Conservation (phyloP, 2,888 invertebrate species). For the Schizotus pectinicornis region DNA sequence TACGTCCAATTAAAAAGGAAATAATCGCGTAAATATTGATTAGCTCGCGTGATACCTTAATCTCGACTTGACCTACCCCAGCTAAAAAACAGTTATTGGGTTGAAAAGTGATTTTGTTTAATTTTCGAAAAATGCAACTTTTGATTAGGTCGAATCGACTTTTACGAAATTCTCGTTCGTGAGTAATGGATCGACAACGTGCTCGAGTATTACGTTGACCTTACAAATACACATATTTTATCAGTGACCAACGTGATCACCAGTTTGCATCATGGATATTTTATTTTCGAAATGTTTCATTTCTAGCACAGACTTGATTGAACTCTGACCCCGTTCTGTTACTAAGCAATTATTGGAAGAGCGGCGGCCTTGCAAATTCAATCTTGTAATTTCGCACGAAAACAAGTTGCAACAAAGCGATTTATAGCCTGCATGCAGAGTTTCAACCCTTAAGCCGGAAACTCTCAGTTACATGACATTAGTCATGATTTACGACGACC, state of each 20-base stretch:
- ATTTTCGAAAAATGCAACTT: background rate
- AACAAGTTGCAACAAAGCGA: no score
- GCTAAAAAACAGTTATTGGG: background rate
- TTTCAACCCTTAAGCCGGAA: no score
- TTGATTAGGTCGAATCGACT: no score
- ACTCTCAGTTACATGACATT: no score
- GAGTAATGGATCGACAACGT: no score
- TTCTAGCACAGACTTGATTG: slow-evolving; percentile 16
- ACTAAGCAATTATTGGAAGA: slow-evolving; percentile 11
- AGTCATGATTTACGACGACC: no score
- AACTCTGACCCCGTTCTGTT: slow-evolving; percentile 22
- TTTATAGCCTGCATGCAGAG: no score
- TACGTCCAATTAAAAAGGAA: background rate
- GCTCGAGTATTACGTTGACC: slow-evolving; percentile 10
- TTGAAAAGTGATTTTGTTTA: background rate
- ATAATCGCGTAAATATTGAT: slow-evolving; percentile 13
- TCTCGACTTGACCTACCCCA: slow-evolving; percentile 33
- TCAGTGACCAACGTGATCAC: slow-evolving; percentile 20
- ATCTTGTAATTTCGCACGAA: no score
- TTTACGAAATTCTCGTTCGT: no score
- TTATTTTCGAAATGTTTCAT: slow-evolving; percentile 17
- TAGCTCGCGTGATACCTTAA: slow-evolving; percentile 35
- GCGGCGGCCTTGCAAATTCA: no score
- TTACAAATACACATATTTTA: slow-evolving; percentile 14
- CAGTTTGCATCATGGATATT: slow-evolving; percentile 14